Evolutionary conservation across 2,797 vertebrate species (phyloP).

Genomic region (Myioborus melanocephalus): DNA sequence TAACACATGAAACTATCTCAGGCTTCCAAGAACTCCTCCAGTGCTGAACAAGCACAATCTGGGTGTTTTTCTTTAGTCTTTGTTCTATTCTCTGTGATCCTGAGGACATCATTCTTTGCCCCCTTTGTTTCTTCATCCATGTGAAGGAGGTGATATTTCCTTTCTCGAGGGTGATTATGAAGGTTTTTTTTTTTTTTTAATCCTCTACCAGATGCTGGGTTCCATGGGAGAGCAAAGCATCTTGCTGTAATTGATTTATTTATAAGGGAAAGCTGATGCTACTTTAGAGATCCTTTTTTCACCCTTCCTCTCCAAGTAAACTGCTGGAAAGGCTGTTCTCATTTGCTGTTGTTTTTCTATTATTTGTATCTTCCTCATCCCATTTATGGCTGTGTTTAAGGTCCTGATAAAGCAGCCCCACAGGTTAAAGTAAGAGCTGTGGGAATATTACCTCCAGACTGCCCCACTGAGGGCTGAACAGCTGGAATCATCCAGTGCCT

Average conservation of each 20-base stretch:
- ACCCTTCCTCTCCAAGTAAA: not conserved
- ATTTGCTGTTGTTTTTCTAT: not conserved
- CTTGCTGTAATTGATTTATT: not conserved
- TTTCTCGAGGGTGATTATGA: not conserved
- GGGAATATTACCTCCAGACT: not conserved
- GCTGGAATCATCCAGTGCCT: not conserved
- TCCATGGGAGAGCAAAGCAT: not conserved
- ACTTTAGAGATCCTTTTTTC: not conserved
- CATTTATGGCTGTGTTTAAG: not conserved
- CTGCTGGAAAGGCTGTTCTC: not conserved
- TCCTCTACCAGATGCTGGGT: not conserved
- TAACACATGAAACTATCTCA: constrained; percentile 38
- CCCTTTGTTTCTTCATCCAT: not conserved
- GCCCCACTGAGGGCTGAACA: not conserved
- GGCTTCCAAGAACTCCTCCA: constrained; percentile 45
- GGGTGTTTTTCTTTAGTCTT: constrained; percentile 2
- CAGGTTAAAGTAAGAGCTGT: not conserved
- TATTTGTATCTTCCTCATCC: not conserved
- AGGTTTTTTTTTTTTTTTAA: not conserved
- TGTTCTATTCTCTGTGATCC: not conserved
- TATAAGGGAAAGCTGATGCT: not conserved
- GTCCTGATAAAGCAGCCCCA: not conserved
- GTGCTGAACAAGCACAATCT: constrained; percentile 13
- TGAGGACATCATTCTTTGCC: not conserved
- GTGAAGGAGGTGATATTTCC: constrained; percentile 5